Base-by-base conservation (phyloP, 2,888 invertebrate species). In the Calliopum simillimum region DNA sequence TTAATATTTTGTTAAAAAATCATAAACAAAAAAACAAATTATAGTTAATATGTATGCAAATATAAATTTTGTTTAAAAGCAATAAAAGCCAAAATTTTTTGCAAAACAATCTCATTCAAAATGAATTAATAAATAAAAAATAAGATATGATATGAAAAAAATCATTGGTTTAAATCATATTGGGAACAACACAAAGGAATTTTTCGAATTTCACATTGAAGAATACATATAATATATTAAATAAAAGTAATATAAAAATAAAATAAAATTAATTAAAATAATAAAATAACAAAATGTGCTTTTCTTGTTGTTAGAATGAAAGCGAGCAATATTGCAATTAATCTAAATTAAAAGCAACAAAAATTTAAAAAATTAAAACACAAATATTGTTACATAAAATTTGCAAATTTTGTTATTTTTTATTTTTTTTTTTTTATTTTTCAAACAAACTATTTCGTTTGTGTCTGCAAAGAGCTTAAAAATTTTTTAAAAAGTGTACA, bases 111-210 rank as follows among this genome's bases (percentile, higher is more conserved):
- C 23, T 41, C 49, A 33, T 33, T 43, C 43, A 59, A 59, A 16
- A 25, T 59, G 14, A 43, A 14, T 19, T 59, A 43, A 21, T 19
- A 4, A 23, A 13, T 67, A 61, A 70, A 66, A 62, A 55, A 68
- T 63, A 33, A 43, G 6, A 61, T 49, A 21, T 41, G 59, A 58
- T 68, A 56, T 66, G 33, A 33, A 33, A 8, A n/a, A 33, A 33
- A 8, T 33, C 33, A 33, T 33, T 33, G 33, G 33, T 33, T 33
- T 33, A 49, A 56, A 71, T 66, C 33, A 66, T 64, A 68, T 59
- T 81, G 84, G 82, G 81, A 83, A 80, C 83, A 84, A 83, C 77
- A 81, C 84, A 80, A 78, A 80, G 83, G 84, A 83, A 84, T 84
- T 81, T 82, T 78, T 82, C 84, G 83, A 84, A 83, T 84, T 84